Percentiles rank a stretch among this genome's conserved stretches.
These are phyloP conservation scores for Pseudeuparius sepicola DNA, from an alignment of 2,888 invertebrate genomes.

Conservation along the genomic window DNA sequence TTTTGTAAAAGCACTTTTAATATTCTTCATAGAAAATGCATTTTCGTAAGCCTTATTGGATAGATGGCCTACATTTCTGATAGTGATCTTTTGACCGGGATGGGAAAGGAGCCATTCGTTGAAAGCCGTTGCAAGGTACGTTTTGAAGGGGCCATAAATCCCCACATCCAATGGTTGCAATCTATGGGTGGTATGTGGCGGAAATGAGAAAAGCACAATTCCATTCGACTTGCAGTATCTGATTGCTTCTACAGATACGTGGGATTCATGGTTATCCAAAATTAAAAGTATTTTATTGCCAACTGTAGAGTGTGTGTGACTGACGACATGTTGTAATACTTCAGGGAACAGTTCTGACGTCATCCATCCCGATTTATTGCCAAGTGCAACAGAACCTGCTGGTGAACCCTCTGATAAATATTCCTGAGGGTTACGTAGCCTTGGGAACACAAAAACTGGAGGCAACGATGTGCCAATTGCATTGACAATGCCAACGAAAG, in stretches of 20 bases:
- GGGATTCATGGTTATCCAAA: too few relatives aligned
- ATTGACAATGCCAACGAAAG: conserved; percentile 21
- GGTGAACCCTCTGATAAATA: conserved; percentile 15
- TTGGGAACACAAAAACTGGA: conserved; percentile 9
- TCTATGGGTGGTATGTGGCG: too few relatives aligned
- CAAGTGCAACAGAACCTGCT: conserved; percentile 12
- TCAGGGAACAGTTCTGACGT: conserved; percentile 14
- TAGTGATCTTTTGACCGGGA: conserved; percentile 13
- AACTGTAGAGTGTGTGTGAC: conserved; percentile 8
- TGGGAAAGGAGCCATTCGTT: conserved; percentile 15
- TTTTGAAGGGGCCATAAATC: conserved; percentile 17
- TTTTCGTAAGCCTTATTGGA: conserved; percentile 15
- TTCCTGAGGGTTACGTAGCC: conserved; percentile 9
- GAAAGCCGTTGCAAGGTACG: conserved; percentile 14
- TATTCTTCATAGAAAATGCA: conserved; percentile 16
- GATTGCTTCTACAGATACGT: conserved; percentile 10
- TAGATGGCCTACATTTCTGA: conserved; percentile 15
- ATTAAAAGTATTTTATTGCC: too few relatives aligned
- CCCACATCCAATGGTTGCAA: conserved; percentile 15
- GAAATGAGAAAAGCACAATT: conserved; percentile 14
- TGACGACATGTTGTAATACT: conserved; percentile 13
- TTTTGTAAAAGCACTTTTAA: conserved; percentile 12
- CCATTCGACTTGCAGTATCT: conserved; percentile 9
- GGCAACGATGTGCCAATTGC: conserved; percentile 20
- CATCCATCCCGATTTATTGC: conserved; percentile 19